phyloP scores from a whole-genome alignment of 2,888 invertebrate genomes.

The Cheilosia vernalis region DNA sequence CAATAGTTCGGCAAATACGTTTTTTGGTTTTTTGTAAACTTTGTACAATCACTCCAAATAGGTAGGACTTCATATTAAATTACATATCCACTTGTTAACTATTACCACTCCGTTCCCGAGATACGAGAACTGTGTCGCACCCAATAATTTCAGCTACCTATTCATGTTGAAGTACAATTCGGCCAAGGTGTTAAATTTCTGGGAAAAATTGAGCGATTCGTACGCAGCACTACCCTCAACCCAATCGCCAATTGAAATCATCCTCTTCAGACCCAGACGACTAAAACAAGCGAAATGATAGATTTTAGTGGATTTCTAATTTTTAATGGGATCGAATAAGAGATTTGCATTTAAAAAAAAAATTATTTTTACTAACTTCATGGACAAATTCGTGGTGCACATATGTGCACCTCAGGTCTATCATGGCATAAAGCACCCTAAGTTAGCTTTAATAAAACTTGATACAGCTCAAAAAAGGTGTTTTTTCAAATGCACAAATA shows the following conservation, averaged over 20 bases:
- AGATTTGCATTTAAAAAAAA: too few relatives aligned
- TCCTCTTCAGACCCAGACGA: too few relatives aligned
- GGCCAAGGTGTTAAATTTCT: constrained; percentile 87
- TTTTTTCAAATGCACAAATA: too few relatives aligned
- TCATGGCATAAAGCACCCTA: too few relatives aligned
- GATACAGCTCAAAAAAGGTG: too few relatives aligned
- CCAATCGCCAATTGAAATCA: neutral
- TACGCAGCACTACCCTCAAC: constrained; percentile 77
- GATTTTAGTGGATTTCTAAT: too few relatives aligned
- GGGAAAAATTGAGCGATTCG: constrained; percentile 87
- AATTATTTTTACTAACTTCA: too few relatives aligned
- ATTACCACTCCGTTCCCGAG: constrained; percentile 81
- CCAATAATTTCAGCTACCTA: constrained; percentile 87
- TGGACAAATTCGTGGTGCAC: too few relatives aligned
- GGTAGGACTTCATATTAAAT: constrained; percentile 84
- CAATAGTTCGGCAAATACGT: constrained; percentile 88
- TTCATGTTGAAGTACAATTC: constrained; percentile 86
- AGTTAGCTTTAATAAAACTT: too few relatives aligned
- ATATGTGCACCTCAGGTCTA: too few relatives aligned
- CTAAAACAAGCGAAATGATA: too few relatives aligned
- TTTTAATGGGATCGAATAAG: too few relatives aligned
- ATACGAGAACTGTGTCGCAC: constrained; percentile 87
- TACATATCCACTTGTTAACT: neutral
- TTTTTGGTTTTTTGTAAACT: constrained; percentile 89
- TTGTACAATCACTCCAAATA: constrained; percentile 92